phyloP scores from a whole-genome alignment of 2,113 vertebrate species.

The Embiotoca jacksoni region DNA sequence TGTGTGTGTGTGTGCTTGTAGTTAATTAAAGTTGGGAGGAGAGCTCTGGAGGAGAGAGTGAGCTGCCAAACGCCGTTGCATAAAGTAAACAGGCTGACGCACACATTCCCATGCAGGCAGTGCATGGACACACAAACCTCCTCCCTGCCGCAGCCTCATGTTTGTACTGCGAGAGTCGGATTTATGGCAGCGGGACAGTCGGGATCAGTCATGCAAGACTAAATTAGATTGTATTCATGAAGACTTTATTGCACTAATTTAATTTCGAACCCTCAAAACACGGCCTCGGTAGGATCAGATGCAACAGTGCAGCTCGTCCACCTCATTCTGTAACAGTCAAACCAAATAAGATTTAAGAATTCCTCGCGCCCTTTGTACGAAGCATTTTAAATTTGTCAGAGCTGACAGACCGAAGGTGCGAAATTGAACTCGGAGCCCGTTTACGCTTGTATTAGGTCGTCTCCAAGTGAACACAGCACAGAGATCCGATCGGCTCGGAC shows the following conservation, averaged over 20 bases:
- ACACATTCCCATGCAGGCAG: conserved; percentile 61
- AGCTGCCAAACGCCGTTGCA: conserved; percentile 70
- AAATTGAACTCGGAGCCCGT: too few species aligned
- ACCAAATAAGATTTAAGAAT: background rate
- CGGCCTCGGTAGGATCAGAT: background rate
- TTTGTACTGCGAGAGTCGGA: background rate
- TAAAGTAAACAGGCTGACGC: conserved; percentile 64
- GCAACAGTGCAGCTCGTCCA: background rate
- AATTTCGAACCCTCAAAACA: background rate
- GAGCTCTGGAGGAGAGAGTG: conserved; percentile 44
- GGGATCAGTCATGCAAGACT: background rate
- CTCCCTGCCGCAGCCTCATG: background rate
- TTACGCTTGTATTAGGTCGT: too few species aligned
- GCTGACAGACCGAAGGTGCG: too few species aligned
- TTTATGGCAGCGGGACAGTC: background rate
- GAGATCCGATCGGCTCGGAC: too few species aligned
- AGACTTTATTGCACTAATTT: background rate
- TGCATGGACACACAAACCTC: conserved; percentile 4
- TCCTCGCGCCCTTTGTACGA: background rate
- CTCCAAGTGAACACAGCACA: too few species aligned
- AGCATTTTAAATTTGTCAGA: too few species aligned
- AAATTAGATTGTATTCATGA: background rate
- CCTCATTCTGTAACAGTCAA: too few species aligned
- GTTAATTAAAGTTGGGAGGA: conserved; percentile 80
- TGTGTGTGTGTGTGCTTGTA: conserved; percentile 47